Percentiles rank a stretch among this genome's conserved stretches.
Evolutionary conservation across 2,888 invertebrate species (phyloP).

Genomic region (Theretra japonica): DNA sequence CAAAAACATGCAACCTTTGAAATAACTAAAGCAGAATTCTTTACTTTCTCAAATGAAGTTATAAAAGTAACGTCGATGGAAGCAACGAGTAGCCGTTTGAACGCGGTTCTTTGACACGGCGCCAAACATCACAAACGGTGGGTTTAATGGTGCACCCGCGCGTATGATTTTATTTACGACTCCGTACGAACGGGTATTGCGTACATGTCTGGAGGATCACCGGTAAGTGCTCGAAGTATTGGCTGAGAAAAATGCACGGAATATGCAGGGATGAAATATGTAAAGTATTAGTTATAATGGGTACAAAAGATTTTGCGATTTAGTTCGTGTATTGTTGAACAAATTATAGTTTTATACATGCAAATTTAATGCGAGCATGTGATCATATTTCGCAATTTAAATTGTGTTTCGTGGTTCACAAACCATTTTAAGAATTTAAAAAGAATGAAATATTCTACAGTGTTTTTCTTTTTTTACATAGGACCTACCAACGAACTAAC

Average conservation of each 20-base stretch:
- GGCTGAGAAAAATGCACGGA: neutral
- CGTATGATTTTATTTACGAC: slow-evolving; percentile 2
- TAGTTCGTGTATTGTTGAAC: neutral
- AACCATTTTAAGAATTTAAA: too few species aligned
- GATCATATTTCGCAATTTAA: too few species aligned
- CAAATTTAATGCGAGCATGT: too few species aligned
- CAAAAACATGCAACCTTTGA: too few species aligned
- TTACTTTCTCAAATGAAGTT: too few species aligned
- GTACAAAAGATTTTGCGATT: neutral
- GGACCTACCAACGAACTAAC: too few species aligned
- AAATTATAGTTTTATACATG: too few species aligned
- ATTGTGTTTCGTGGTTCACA: too few species aligned
- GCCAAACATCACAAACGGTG: slow-evolving; percentile 31
- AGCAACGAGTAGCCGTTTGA: neutral
- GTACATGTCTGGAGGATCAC: neutral
- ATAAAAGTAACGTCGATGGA: neutral
- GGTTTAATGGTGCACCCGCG: slow-evolving; percentile 15
- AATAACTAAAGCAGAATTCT: too few species aligned
- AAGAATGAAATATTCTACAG: too few species aligned
- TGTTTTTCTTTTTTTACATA: too few species aligned
- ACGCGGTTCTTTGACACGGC: slow-evolving; percentile 22
- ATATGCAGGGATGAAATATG: neutral
- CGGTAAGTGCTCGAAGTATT: neutral
- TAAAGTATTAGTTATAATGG: neutral
- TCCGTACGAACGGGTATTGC: neutral